Base-by-base conservation (phyloP, 2,113 vertebrate genomes). In the cattle (Bos taurus) region DNA sequence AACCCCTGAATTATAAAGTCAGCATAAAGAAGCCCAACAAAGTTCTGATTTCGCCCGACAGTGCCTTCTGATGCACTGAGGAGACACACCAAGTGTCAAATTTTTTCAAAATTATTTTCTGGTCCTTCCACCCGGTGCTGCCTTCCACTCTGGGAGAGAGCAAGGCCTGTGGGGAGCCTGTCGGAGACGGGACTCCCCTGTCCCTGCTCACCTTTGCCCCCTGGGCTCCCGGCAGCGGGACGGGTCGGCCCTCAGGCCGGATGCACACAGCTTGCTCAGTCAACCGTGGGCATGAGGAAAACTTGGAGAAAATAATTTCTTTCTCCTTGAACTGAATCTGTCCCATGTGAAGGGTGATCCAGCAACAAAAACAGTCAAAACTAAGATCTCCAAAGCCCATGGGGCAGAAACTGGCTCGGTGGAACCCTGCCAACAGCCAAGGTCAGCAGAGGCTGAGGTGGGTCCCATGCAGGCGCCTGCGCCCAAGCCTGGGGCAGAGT, bases 221-320 rank as follows among this genome's bases (percentile, higher is more conserved):
- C 50, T 2, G 62, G 59, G 74, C 6, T 11, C 15, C 10, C 33
- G 28, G 5, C 23, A 7, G 74, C 23, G 0, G 52, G n/a, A 1
- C 0, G 12, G 0, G 54, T 5, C 1, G 1, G 52, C 52, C 56
- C 48, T 13, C 30, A 1, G 8, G 74, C 1, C 0, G 30, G 7
- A 14, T 60, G 80, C 80, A 54, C 50, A 82, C 36, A 48, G 74
- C 77, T 21, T 4, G 0, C 40, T 56, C 67, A 64, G 46, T 36
- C 71, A 48, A n/a, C 19, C 26, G 5, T 1, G 11, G 64, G n/a
- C 46, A 48, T 0, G 1, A 3, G 13, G 50, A 21, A 80, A 46
- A 80, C 62, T 30, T 6, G 3, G 15, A 87, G 71, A 71, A 93
- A 59, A 82, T 52, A 0, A 43, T 57, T 88, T 74, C 25, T 54